Evolutionary conservation across 2,113 vertebrate species (phyloP), one percentile per base, ranked within the genome.

Genomic region (Physeter macrocephalus): DNA sequence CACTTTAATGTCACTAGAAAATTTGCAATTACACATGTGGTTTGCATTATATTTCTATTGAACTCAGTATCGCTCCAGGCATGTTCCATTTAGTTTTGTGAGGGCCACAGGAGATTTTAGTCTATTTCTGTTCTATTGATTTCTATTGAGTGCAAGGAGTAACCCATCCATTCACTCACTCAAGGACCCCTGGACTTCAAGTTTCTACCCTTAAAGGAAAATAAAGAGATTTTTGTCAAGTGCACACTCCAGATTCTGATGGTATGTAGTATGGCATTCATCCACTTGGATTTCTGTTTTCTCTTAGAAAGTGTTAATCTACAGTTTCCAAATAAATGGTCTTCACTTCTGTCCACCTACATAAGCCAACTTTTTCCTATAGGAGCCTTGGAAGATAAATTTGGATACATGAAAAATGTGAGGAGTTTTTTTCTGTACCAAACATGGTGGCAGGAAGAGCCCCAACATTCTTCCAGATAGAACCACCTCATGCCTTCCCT

Each of bases 131-230:
- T 18, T 82, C 74, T 83, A 8, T 6, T 46, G 25, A 72, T 86
- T 64, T 93, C 69, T 64, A 39, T 0, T 29, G n/a, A 66, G 75
- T 29, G 14, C n/a, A 36, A 94, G 67, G 27, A 84, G 54, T 23
- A n/a, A 77, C 49, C 46, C 78, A 75, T 6, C n/a, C 29, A 90
- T 14, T 46, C 85, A 75, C 74, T 80, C 34, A 64, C 39, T 92
- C 66, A 46, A 86, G 77, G 18, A 23, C 83, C 39, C 59, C 49
- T 66, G 52, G 52, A 61, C 72, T 82, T 96, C 12, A 77, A 39
- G 84, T 92, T 72, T 78, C 78, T 21, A 86, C 29, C 31, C 85
- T 87, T 80, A 72, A 27, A 81, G 31, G 43, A 80, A 90, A 93
- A 81, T 17, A 74, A 49, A 77, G 61, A 88, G 64, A 25, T 66